phyloP scores from a whole-genome alignment of 2,888 invertebrate species.

The Drosophila pseudotakahashii region DNA sequence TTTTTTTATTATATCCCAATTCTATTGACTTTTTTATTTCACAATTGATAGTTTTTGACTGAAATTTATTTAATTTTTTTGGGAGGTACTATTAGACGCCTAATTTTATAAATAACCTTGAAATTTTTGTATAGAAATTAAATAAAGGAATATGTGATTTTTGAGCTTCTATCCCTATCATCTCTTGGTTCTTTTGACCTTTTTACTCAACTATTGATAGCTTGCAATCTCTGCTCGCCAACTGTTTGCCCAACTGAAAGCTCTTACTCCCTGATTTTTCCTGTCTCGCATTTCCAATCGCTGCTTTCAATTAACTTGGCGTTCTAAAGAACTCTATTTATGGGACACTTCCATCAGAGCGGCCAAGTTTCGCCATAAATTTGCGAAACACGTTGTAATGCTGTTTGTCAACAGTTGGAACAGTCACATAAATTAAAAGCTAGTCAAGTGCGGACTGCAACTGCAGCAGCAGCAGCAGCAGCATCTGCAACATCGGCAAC shows the following conservation, averaged over 20 bases:
- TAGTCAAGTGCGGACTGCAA: constrained; percentile 73
- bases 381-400: constrained; percentile 77
- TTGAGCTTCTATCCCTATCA: not conserved
- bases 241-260: not conserved
- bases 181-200: not conserved
- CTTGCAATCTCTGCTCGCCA: no score
- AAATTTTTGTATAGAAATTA: no score
- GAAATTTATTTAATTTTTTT: no score
- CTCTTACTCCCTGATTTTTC: constrained; percentile 11
- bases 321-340: constrained; percentile 58
- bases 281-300: constrained; percentile 33
- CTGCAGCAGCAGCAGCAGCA: constrained; percentile 37
- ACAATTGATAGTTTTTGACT: no score
- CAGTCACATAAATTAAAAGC: constrained; percentile 75
- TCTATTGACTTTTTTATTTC: no score
- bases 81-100: no score
- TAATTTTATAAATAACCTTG: no score
- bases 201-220: not conserved
- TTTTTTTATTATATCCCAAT: no score
- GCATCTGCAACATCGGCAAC: constrained; percentile 28
- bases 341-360: constrained; percentile 71
- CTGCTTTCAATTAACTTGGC: constrained; percentile 43
- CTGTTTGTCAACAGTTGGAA: constrained; percentile 79
- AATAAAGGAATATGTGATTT: no score
- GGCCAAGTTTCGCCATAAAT: constrained; percentile 74